phyloP scores from a whole-genome alignment of 1,140 invertebrate genomes.

The Drosophila paulistorum region DNA sequence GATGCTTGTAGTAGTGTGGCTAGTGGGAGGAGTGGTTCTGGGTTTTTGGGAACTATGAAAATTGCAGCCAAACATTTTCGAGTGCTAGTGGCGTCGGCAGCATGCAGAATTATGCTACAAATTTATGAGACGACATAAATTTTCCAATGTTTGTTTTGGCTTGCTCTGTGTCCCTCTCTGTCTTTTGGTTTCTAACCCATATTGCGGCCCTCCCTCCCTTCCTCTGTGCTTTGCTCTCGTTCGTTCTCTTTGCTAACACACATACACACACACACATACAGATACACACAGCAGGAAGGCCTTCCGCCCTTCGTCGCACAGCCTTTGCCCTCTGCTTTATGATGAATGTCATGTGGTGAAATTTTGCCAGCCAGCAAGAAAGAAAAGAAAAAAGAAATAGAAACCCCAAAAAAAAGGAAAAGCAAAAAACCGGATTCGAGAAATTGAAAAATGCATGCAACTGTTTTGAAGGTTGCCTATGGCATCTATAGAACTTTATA shows the following conservation, averaged over 20 bases:
- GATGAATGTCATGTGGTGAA: constrained; percentile 81
- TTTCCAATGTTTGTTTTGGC: constrained; percentile 80
- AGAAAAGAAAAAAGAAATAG: constrained; percentile 1
- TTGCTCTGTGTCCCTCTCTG: constrained; percentile 26
- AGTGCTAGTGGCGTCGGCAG: constrained; percentile 71
- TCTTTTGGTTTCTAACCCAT: constrained; percentile 12
- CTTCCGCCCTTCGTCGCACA: constrained; percentile 6
- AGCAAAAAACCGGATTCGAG: constrained; percentile 52
- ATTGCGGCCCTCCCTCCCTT: neutral
- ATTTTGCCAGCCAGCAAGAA: constrained; percentile 59
- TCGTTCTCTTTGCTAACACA: constrained; percentile 15
- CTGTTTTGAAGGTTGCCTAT: constrained; percentile 73
- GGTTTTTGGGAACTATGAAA: constrained; percentile 34
- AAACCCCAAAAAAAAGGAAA: neutral
- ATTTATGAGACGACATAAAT: constrained; percentile 81
- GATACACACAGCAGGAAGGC: constrained; percentile 38
- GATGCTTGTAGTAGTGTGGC: constrained; percentile 18
- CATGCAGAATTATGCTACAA: constrained; percentile 78
- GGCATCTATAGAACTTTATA: neutral
- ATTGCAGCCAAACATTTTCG: constrained; percentile 79
- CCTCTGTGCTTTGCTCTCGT: neutral
- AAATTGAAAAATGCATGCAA: constrained; percentile 80
- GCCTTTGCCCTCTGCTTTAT: constrained; percentile 35
- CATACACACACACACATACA: neutral
- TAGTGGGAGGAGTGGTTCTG: neutral